Percentiles rank a stretch among this genome's conserved stretches.
Conservation (phyloP, 2,113 vertebrate genomes). For the Dasyornis broadbenti region DNA sequence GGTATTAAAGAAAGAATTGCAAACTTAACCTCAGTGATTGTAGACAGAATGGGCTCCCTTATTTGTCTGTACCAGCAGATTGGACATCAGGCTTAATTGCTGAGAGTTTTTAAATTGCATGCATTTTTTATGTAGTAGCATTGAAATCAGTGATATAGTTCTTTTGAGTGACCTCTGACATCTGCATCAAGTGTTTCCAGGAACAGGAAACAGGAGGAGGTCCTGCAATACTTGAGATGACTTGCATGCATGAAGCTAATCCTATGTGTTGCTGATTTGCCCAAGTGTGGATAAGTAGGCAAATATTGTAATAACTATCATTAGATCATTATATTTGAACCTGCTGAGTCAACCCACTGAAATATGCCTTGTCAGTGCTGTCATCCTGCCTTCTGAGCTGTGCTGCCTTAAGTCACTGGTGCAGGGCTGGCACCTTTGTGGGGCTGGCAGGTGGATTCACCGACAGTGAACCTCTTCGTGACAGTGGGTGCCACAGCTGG, state of each 20-base stretch:
- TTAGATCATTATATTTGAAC: background rate
- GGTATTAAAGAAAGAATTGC: background rate
- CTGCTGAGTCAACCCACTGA: background rate
- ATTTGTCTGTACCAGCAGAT: background rate
- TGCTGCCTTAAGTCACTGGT: background rate
- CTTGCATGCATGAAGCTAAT: background rate
- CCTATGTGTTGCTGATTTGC: background rate
- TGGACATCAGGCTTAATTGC: background rate
- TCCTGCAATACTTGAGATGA: background rate
- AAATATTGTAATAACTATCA: background rate
- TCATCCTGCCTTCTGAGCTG: background rate
- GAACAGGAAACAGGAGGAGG: background rate
- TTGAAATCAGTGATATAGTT: background rate
- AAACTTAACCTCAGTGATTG: background rate
- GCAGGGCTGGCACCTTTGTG: background rate
- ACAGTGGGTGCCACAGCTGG: background rate
- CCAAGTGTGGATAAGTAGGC: background rate
- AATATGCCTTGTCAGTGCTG: background rate
- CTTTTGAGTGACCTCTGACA: background rate
- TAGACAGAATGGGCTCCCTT: background rate
- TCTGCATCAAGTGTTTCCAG: background rate
- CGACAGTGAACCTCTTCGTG: background rate
- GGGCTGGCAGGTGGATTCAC: background rate
- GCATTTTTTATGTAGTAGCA: background rate
- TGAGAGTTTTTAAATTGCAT: background rate